Conservation (phyloP, 2,113 vertebrate species). For the Calidris pugnax region DNA sequence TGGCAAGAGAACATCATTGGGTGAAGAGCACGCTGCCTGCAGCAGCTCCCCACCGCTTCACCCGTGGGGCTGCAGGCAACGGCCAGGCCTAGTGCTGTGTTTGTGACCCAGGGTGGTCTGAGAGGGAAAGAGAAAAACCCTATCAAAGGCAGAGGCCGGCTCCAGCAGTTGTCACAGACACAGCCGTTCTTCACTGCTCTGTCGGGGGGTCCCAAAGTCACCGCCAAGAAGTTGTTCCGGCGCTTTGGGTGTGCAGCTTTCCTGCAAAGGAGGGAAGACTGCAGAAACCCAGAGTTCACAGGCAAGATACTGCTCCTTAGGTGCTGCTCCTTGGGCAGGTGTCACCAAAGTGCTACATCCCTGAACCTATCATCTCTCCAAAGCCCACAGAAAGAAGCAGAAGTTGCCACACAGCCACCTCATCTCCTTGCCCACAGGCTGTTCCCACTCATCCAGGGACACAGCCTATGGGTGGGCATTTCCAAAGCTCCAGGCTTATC, state of each 20-base stretch:
- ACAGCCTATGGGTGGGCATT: neutral
- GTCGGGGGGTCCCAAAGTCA: neutral
- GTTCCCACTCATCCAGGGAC: rapidly evolving
- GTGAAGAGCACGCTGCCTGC: rapidly evolving
- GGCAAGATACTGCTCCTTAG: neutral
- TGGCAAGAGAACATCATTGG: neutral
- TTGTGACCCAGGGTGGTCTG: neutral
- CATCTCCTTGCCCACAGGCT: neutral
- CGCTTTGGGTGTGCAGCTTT: neutral
- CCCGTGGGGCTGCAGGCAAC: neutral
- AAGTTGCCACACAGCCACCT: neutral
- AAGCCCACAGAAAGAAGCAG: neutral
- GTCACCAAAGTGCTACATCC: neutral
- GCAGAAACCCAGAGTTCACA: rapidly evolving
- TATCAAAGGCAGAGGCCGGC: neutral
- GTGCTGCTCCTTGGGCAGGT: neutral
- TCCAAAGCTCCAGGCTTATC: neutral
- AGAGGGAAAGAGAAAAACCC: neutral
- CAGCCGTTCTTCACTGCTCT: neutral
- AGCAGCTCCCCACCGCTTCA: neutral
- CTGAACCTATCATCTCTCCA: neutral
- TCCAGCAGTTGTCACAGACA: neutral
- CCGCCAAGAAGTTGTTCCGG: neutral
- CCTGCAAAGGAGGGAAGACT: neutral
- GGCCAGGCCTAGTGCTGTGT: rapidly evolving